Percentiles rank a stretch among this genome's conserved stretches.
Conservation (phyloP, 2,888 invertebrate genomes). For the Deilephila porcellus region DNA sequence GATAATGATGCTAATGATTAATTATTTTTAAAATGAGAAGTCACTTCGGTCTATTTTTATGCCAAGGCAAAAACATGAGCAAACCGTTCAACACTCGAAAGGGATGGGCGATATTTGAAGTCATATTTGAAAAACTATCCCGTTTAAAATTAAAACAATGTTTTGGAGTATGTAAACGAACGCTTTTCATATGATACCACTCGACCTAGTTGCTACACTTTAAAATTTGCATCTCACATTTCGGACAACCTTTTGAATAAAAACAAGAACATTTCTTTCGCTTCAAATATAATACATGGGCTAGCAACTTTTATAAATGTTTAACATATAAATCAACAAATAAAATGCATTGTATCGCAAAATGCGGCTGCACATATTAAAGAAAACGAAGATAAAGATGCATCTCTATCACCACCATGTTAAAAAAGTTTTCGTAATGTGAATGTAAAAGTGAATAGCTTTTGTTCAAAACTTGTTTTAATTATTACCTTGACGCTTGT, state of each 20-base stretch:
- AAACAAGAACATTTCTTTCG: conserved; percentile 4
- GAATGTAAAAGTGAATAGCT: no score
- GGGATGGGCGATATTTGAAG: not conserved
- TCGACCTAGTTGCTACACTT: conserved; percentile 23
- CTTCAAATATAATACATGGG: not conserved
- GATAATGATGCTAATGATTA: no score
- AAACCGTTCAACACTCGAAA: no score
- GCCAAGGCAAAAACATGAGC: no score
- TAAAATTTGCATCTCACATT: conserved; percentile 14
- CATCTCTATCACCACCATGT: no score
- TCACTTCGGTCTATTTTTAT: no score
- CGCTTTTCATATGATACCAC: conserved; percentile 12
- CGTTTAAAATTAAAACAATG: conserved; percentile 5
- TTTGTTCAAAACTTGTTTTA: no score
- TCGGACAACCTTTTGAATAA: conserved; percentile 24
- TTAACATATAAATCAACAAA: not conserved
- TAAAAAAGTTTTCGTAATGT: no score
- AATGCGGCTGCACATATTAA: not conserved
- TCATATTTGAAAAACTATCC: not conserved
- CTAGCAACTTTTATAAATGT: not conserved
- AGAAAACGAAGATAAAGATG: no score
- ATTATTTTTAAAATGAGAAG: no score
- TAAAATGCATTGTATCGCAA: not conserved
- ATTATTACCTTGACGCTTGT: no score
- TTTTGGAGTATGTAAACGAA: conserved; percentile 18